Conservation (phyloP, 2,888 invertebrate genomes). For the Xestoiulus laeticollis region DNA sequence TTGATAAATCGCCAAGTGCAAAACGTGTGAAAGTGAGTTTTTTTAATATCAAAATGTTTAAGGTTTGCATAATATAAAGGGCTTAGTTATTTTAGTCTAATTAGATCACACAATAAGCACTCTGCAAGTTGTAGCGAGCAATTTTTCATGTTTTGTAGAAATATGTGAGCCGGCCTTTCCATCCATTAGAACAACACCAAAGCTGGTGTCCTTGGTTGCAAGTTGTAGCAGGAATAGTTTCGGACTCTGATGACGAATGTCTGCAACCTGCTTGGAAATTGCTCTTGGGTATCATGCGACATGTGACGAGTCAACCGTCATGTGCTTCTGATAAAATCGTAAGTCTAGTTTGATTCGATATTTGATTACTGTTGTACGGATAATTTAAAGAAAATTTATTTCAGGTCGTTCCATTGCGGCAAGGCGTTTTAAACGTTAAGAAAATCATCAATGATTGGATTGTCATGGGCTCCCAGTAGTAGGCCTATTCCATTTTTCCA, state of each 20-base stretch:
- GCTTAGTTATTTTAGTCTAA: too few relatives aligned
- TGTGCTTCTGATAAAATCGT: not conserved
- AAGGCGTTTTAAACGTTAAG: not conserved
- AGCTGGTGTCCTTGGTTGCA: slow-evolving; percentile 51
- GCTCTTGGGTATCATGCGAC: slow-evolving; percentile 22
- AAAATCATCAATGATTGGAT: slow-evolving; percentile 1
- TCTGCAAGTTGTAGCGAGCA: too few relatives aligned
- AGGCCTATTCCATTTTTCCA: too few relatives aligned
- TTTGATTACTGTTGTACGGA: not conserved
- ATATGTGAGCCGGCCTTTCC: not conserved
- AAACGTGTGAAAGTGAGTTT: not conserved
- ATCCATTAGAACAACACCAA: slow-evolving; percentile 47
- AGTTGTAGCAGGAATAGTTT: not conserved
- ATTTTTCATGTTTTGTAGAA: not conserved
- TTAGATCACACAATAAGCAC: too few relatives aligned
- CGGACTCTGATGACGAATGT: not conserved
- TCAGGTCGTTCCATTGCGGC: not conserved
- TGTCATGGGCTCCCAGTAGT: not conserved
- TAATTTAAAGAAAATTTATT: not conserved
- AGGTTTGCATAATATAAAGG: too few relatives aligned
- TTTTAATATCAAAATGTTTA: not conserved
- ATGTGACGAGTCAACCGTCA: not conserved
- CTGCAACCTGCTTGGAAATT: slow-evolving; percentile 27
- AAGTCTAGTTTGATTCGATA: not conserved
- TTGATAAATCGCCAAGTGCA: not conserved